These are phyloP conservation scores for Ptychochromis oligacanthus DNA, from an alignment of 2,113 vertebrate species.

Conservation along the genomic window DNA sequence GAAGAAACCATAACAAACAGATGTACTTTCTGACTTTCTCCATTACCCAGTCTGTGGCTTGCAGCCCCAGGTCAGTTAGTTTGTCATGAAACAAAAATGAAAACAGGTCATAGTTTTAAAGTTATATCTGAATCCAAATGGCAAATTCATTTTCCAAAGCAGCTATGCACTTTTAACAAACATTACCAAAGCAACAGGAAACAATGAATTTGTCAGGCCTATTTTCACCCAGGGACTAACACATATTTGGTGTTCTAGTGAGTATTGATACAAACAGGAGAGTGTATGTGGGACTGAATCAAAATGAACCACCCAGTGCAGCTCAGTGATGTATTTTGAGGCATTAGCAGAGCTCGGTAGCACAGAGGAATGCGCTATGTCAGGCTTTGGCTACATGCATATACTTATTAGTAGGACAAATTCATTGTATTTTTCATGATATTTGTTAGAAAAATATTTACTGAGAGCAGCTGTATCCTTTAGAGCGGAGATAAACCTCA, in stretches of 20 bases:
- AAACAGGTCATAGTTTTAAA: not conserved
- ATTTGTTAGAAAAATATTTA: not conserved
- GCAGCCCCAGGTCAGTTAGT: not conserved
- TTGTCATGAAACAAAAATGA: not conserved
- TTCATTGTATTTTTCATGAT: not conserved
- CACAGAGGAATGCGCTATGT: not conserved
- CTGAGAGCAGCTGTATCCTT: not conserved
- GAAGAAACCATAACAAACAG: not conserved
- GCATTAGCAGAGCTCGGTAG: not conserved
- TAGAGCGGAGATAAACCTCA: not conserved
- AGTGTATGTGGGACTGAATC: not conserved
- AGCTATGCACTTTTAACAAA: not conserved
- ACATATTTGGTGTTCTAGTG: not conserved
- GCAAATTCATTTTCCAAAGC: not conserved
- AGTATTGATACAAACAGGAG: not conserved
- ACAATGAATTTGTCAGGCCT: not conserved
- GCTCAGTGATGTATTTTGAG: not conserved
- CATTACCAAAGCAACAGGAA: not conserved
- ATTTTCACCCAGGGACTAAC: no score
- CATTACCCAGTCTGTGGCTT: not conserved
- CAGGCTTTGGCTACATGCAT: not conserved
- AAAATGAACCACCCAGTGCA: not conserved
- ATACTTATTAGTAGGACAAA: not conserved
- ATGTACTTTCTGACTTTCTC: not conserved
- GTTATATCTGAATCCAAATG: not conserved